Base-by-base conservation (phyloP, 92 coral and sea anemone genomes). In the Zoanthus solanderi region DNA sequence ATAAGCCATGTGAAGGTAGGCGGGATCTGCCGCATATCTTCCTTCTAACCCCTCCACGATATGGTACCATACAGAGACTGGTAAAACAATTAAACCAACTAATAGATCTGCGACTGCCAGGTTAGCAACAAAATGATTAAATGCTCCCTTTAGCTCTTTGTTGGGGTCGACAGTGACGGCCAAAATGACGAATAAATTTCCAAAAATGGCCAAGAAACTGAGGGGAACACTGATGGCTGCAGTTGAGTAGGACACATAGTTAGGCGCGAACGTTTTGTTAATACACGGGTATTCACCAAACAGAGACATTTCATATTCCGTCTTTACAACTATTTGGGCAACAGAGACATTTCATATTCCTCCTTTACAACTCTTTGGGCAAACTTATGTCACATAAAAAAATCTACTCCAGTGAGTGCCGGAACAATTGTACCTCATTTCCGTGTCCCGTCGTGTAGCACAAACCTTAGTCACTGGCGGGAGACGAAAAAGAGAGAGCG, bases 91-190 rank as follows among this genome's bases (percentile, higher is more conserved):
- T 8, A 90, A 77, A 61, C 98, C 98, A 29, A 93, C 92, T 9
- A 93, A 30, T 58, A 95, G 84, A 78, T 95, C 98, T 23, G 92
- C 92, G 12, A 85, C 74, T 47, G 98, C 98, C 42, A 95, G 78
- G 83, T 93, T 95, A 66, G 96, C 98, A 58, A 95, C 94, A 56
- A 95, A 91, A 58, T 88, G 86, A 85, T 92, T 95, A 30, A 93
- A 95, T 63, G 98, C 89, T 71, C 94, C 83, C 42, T 85, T 93
- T 18, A 95, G 88, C 23, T 95, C 93, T 85, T 88, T 92, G 93
- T 93, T 89, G 3, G 98, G 98, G 73, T 95, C 98, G 30, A 93
- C 75, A 74, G 90, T 87, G 69, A 95, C 88, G 10, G 98, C 98
- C 9, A 93, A 88, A 65, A 95, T 67, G 8, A 95, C 96, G 66